Percentiles rank a stretch among this genome's conserved stretches.
These are phyloP conservation scores for Oryctolagus cuniculus DNA, from an alignment of 2,113 vertebrate genomes.

Conservation along the genomic window mOryCun1.1 NC_091433.1:199975501-199976000, in stretches of 20 bases:
- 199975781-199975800: background rate
- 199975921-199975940: background rate
- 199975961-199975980: background rate
- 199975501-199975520: no score
- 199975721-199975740: background rate
- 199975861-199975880: background rate
- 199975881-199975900: fast-evolving
- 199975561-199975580: no score
- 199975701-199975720: background rate
- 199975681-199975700: background rate
- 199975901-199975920: background rate
- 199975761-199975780: background rate
- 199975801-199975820: no score
- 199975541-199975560: no score
- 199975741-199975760: background rate
- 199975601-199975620: no score
- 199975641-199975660: background rate
- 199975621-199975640: background rate
- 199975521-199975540: no score
- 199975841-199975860: background rate
- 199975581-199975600: no score
- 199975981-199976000: background rate
- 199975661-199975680: background rate
- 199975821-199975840: background rate
- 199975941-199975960: fast-evolving